Base-by-base conservation (phyloP, 2,888 invertebrate species). In the Tenthredo amoena region DNA sequence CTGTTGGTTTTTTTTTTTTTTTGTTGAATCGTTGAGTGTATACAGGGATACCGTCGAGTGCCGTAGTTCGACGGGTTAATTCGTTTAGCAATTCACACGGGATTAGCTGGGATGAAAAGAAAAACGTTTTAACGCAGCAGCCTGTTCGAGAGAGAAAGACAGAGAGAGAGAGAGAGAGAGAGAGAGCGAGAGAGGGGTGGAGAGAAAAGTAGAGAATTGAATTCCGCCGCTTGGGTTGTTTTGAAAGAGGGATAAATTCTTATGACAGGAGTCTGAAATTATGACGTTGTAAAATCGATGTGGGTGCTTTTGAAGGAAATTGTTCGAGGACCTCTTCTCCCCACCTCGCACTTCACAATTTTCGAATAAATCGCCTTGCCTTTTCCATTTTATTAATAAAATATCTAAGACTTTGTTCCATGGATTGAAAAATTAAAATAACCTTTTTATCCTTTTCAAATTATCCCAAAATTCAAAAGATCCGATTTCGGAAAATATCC, bases 51-150 rank as follows among this genome's bases (percentile, higher is more conserved):
- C 18, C 18, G 18, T 50, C 50, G 50, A 50, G n/a, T 50, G 50
- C 18, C n/a, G 50, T 31, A 26, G 65, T 65, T 68, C 68, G 68
- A 68, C 31, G 26, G 18, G 40, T 34, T 72, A 47, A 76, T 76
- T 76, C 40, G 76, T 47, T 47, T 21, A 76, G 26, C 76, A 34
- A 43, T 76, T 76, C 26, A 47, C 76, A 43, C 43, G 34, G 37
- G 18, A 47, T 55, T 55, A 55, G 26, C 26, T 21, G 9, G 37
- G 58, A 40, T 40, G 81, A 62, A 40, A 40, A 62, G 58, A 21
- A 81, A 58, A 81, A 58, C 58, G 50, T 74, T 74, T 74, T 26
- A 88, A 88, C 84, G 86, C 85, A 50, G 62, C 81, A 86, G 85
- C 43, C 43, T n/a, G 37, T n/a, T 74, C 43, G 21, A 50, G 6